Conservation (phyloP, 2,797 vertebrate genomes). For the Manis crassicaudata region DNA sequence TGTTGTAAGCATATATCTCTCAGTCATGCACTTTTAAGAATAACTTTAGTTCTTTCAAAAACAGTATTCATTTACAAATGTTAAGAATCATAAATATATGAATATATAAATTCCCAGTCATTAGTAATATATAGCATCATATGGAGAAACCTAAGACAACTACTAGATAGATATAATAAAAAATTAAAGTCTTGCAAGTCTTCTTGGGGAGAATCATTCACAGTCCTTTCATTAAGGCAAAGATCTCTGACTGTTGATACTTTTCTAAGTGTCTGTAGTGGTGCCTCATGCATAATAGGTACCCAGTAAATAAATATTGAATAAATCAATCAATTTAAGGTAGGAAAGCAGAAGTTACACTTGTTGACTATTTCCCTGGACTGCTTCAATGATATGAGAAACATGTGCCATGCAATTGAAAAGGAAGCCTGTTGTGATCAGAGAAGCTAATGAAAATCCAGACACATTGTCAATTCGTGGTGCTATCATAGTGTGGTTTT, state of each 20-base stretch:
- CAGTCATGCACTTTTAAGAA: not conserved
- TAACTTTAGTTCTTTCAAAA: conserved; percentile 4
- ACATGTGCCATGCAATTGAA: not conserved
- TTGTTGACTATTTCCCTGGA: not conserved
- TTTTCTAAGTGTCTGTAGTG: not conserved
- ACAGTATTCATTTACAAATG: not conserved
- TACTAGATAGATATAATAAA: not conserved
- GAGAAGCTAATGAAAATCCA: not conserved
- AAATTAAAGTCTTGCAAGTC: not conserved
- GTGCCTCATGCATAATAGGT: not conserved
- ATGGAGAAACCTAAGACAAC: not conserved
- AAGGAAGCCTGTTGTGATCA: not conserved
- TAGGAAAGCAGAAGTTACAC: not conserved
- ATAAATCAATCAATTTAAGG: not conserved
- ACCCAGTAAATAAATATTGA: not conserved
- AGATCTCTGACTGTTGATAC: not conserved
- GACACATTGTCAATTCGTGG: not conserved
- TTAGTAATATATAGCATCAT: not conserved
- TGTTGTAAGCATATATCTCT: not conserved
- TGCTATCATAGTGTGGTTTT: not conserved
- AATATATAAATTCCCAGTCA: not conserved
- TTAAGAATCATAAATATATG: not conserved
- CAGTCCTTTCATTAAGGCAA: not conserved
- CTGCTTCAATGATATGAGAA: not conserved
- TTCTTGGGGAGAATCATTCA: not conserved